A percentile compares a stretch with the other conserved stretches of the same genome.
Evolutionary conservation across 2,888 invertebrate species (phyloP).

Genomic region (Linnaemya vulpina): DNA sequence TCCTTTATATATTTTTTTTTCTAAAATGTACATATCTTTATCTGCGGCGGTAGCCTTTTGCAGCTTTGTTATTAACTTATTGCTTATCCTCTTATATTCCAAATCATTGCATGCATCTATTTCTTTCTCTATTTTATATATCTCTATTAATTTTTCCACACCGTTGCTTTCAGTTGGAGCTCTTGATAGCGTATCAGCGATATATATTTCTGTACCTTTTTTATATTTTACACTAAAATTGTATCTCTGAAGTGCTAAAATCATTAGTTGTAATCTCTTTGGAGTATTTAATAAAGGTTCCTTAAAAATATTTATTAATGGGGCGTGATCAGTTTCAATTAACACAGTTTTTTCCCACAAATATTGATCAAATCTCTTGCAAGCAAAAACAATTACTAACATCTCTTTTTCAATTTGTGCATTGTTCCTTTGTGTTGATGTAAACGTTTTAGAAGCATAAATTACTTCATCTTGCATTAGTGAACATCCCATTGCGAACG

Average conservation of each 20-base stretch:
- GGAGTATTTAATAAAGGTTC: background rate
- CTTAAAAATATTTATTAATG: slow-evolving; percentile 14
- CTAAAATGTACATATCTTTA: slow-evolving; percentile 16
- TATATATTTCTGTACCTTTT: slow-evolving; percentile 17
- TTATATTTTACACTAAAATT: slow-evolving; percentile 30
- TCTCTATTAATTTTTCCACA: slow-evolving; percentile 15
- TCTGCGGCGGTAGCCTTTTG: background rate
- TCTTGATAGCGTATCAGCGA: slow-evolving; percentile 30
- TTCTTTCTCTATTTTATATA: slow-evolving; percentile 39
- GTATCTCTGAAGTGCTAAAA: slow-evolving; percentile 33
- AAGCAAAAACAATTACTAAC: background rate
- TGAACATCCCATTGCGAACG: too few species aligned
- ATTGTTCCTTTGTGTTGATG: slow-evolving; percentile 4
- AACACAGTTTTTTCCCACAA: background rate
- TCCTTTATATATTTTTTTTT: slow-evolving; percentile 7
- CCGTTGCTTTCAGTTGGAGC: background rate
- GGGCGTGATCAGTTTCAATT: background rate
- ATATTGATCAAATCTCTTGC: slow-evolving; percentile 2
- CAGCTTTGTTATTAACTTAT: slow-evolving; percentile 15
- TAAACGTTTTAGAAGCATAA: background rate
- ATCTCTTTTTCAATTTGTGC: slow-evolving; percentile 19
- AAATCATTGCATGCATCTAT: slow-evolving; percentile 10
- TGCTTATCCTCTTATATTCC: slow-evolving; percentile 18
- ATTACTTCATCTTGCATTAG: too few species aligned
- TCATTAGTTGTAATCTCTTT: slow-evolving; percentile 36